These are phyloP conservation scores for Augochlorella aurata DNA, from an alignment of 2,888 invertebrate species.

Conservation along the genomic window DNA sequence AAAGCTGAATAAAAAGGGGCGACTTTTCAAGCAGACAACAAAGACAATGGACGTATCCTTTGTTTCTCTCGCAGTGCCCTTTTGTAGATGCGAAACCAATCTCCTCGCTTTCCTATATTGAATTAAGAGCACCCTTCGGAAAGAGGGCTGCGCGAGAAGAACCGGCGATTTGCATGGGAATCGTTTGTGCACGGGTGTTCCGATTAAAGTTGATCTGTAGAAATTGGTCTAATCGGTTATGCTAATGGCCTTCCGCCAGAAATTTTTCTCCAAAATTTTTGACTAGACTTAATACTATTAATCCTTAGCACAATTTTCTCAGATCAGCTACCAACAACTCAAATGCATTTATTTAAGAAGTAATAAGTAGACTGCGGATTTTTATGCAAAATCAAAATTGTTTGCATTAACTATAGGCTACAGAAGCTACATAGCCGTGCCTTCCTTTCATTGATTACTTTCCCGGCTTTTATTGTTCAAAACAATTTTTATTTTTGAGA, in stretches of 20 bases:
- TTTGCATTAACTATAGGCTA: too few species aligned
- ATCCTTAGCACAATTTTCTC: too few species aligned
- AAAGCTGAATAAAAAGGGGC: neutral
- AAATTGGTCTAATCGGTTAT: neutral
- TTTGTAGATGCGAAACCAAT: constrained; percentile 22
- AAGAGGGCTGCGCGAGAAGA: neutral
- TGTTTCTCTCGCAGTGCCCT: neutral
- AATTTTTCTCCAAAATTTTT: too few species aligned
- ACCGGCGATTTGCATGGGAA: constrained; percentile 27
- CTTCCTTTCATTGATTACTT: too few species aligned
- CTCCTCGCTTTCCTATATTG: neutral
- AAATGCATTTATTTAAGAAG: too few species aligned
- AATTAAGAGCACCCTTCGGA: constrained; percentile 22
- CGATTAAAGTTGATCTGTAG: neutral
- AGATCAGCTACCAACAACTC: too few species aligned
- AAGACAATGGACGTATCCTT: neutral
- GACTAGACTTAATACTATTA: too few species aligned
- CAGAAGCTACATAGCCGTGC: too few species aligned
- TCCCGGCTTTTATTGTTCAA: too few species aligned
- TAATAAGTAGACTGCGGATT: too few species aligned
- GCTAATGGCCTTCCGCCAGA: neutral
- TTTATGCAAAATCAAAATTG: too few species aligned
- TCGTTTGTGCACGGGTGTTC: neutral
- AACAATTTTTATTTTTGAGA: too few species aligned
- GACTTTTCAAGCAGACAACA: constrained; percentile 14